Percentiles rank a stretch among this genome's conserved stretches.
Evolutionary conservation across 1,140 invertebrate genomes (phyloP).

Genomic region (Nixonia krombeini): DNA sequence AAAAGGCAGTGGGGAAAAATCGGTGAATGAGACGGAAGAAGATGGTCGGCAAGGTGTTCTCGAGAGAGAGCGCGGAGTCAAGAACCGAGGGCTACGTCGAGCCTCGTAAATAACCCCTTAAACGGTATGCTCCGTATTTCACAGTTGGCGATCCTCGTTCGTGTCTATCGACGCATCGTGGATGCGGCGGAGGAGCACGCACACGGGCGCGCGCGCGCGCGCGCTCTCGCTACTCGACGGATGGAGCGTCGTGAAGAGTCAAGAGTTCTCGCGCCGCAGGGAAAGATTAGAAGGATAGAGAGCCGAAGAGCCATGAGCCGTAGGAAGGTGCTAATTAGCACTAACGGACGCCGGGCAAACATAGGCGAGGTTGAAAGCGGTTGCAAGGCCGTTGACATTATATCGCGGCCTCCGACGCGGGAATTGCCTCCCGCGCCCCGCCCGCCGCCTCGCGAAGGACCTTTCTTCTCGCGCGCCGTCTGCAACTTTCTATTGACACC

Average conservation of each 20-base stretch:
- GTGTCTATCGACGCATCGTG: not conserved
- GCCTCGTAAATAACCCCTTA: not conserved
- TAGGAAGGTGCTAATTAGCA: constrained; percentile 47
- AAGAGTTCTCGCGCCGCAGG: constrained; percentile 5
- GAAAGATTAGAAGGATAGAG: constrained; percentile 18
- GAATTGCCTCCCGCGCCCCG: no score
- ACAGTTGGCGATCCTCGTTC: not conserved
- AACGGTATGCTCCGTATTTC: not conserved
- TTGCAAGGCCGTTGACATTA: constrained; percentile 47
- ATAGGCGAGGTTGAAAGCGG: constrained; percentile 28
- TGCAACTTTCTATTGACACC: not conserved
- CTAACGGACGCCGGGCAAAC: constrained; percentile 39
- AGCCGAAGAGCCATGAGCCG: constrained; percentile 14
- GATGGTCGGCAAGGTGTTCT: not conserved
- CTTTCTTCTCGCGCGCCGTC: not conserved
- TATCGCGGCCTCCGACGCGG: not conserved
- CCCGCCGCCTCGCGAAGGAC: constrained; percentile 5
- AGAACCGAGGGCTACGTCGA: not conserved
- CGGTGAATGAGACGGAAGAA: not conserved
- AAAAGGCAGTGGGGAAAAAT: not conserved
- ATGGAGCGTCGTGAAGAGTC: constrained; percentile 1
- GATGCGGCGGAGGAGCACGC: not conserved
- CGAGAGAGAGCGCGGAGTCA: not conserved
- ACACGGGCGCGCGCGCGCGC: no score
- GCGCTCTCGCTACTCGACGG: no score